phyloP scores from a whole-genome alignment of 2,797 vertebrate species.

The Anguilla obscura region DNA sequence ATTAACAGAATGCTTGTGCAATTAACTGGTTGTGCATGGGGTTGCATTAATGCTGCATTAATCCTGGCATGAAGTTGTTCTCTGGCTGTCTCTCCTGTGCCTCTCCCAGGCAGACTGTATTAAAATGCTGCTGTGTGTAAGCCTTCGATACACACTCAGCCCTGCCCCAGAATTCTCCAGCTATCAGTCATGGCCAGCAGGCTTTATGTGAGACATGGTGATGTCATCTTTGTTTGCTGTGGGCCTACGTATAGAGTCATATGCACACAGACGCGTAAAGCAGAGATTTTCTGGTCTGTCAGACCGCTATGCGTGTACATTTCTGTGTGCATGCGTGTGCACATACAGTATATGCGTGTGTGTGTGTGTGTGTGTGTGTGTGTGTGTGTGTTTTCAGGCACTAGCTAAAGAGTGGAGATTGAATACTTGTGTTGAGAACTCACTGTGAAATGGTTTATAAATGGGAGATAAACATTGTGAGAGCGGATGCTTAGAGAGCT shows the following conservation, averaged over 20 bases:
- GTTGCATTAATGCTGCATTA: background rate
- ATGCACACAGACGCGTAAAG: background rate
- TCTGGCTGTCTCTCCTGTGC: background rate
- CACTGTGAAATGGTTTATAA: background rate
- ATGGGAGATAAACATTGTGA: background rate
- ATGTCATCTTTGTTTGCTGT: background rate
- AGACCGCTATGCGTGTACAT: background rate
- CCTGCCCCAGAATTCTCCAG: background rate
- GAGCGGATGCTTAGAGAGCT: background rate
- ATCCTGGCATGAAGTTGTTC: background rate
- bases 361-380: slow-evolving; percentile 12
- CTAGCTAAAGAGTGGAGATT: background rate
- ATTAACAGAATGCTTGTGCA: background rate
- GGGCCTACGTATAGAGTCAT: background rate
- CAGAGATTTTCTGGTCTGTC: background rate
- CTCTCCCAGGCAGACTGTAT: background rate
- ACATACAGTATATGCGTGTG: background rate
- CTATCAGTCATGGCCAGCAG: background rate
- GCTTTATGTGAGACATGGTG: background rate
- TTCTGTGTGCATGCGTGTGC: background rate
- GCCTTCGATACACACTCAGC: background rate
- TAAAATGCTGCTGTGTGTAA: background rate
- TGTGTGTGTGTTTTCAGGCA: background rate
- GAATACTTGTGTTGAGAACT: background rate
- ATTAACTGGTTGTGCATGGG: background rate